Evolutionary conservation across 2,797 vertebrate species (phyloP).

Genomic region (Cichlasoma orientale): DNA sequence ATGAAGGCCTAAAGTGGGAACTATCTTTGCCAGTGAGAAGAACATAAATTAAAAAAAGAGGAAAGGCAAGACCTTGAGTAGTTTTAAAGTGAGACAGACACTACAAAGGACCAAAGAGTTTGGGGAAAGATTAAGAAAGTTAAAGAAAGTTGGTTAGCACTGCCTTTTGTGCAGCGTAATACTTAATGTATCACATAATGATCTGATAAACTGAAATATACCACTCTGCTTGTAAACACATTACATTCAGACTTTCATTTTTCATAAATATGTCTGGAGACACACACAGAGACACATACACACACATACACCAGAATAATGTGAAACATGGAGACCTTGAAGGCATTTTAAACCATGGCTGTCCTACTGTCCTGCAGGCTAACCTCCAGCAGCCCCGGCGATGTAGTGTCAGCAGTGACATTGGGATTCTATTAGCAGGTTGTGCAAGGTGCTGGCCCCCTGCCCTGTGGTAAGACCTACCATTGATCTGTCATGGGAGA

Average conservation of each 20-base stretch:
- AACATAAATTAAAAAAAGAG: conserved; percentile 45
- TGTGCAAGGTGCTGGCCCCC: conserved; percentile 77
- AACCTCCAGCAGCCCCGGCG: conserved; percentile 71
- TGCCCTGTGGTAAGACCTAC: conserved; percentile 82
- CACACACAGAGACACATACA: not conserved
- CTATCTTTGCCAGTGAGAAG: conserved; percentile 48
- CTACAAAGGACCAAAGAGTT: conserved; percentile 21
- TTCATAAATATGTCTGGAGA: not conserved
- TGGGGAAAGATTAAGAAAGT: conserved; percentile 10
- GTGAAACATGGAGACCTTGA: conserved; percentile 43
- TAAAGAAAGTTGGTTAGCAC: conserved; percentile 4
- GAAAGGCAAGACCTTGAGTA: conserved; percentile 27
- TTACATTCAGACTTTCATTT: not conserved
- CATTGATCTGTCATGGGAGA: conserved; percentile 88
- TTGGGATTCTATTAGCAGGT: conserved; percentile 85
- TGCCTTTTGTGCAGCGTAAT: not conserved
- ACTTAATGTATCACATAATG: not conserved
- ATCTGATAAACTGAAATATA: not conserved
- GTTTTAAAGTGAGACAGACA: conserved; percentile 19
- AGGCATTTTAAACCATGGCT: conserved; percentile 53
- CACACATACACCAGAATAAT: conserved; percentile 1
- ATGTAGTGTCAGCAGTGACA: conserved; percentile 84
- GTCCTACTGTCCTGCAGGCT: conserved; percentile 70
- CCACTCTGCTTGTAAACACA: not conserved
- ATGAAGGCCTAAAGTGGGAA: conserved; percentile 63